phyloP scores from a whole-genome alignment of 2,113 vertebrate species.

The Nerophis lumbriciformis region DNA sequence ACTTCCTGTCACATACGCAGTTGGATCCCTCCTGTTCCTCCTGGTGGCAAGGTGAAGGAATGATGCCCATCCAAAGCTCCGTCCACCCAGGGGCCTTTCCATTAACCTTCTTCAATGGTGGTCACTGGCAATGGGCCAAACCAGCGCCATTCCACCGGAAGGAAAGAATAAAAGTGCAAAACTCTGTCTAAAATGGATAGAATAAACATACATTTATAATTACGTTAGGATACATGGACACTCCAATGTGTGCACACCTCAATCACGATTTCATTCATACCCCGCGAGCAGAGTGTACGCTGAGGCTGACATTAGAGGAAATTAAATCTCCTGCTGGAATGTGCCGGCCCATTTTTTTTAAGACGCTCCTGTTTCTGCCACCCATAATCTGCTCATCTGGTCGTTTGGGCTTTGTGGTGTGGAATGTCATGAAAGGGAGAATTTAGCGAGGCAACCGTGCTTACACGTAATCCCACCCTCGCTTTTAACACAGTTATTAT shows the following conservation, averaged over 20 bases:
- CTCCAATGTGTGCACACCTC: conserved; percentile 31
- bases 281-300: conserved; percentile 45
- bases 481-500: too few relatives aligned
- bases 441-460: conserved; percentile 42
- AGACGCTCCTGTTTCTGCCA: conserved; percentile 53
- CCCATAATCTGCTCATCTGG: conserved; percentile 63
- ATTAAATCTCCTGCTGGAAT: conserved; percentile 56
- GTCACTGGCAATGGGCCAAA: conserved; percentile 37
- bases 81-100: conserved; percentile 56
- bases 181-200: conserved; percentile 13
- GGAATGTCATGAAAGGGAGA: conserved; percentile 64
- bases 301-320: conserved; percentile 59
- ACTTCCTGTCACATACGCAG: conserved; percentile 35
- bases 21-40: conserved; percentile 53
- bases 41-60: conserved; percentile 68
- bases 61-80: conserved; percentile 59
- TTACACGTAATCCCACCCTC: conserved; percentile 51
- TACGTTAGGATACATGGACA: conserved; percentile 21
- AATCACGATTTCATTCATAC: conserved; percentile 57
- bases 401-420: conserved; percentile 64
- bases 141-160: conserved; percentile 11
- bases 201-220: conserved; percentile 32
- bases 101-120: conserved; percentile 59
- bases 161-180: neutral
- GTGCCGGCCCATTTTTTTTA: conserved; percentile 56